These are phyloP conservation scores for Scaptomyza caliginosa DNA, from an alignment of 2,888 invertebrate genomes.

Conservation along the genomic window DNA sequence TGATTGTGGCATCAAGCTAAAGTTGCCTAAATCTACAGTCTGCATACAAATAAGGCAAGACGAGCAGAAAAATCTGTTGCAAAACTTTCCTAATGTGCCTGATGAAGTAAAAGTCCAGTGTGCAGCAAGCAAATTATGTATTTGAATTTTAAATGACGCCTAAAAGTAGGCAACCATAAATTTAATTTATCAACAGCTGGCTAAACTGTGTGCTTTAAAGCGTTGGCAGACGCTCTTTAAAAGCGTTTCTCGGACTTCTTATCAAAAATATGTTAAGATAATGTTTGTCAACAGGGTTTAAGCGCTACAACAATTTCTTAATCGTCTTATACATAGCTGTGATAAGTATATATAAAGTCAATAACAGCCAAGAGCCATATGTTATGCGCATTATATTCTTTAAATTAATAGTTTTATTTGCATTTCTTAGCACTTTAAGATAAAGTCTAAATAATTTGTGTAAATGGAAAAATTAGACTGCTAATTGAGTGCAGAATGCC, in stretches of 20 bases:
- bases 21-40: conserved; percentile 24
- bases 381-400: too few relatives aligned
- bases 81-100: conserved; percentile 53
- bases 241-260: too few relatives aligned
- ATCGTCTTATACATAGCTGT: too few relatives aligned
- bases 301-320: too few relatives aligned
- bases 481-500: conserved; percentile 32
- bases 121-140: conserved; percentile 30
- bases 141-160: conserved; percentile 64
- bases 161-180: conserved; percentile 47
- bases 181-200: conserved; percentile 23
- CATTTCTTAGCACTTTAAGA: neutral
- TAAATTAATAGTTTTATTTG: neutral
- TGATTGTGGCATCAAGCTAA: conserved; percentile 44
- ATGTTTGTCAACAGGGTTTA: too few relatives aligned
- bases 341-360: too few relatives aligned
- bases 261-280: too few relatives aligned
- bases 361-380: too few relatives aligned
- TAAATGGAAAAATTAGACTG: conserved; percentile 11
- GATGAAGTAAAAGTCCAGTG: conserved; percentile 50
- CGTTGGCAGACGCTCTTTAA: neutral
- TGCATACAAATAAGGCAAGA: conserved; percentile 57
- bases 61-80: conserved; percentile 21
- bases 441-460: conserved; percentile 5
- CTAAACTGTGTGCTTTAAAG: conserved; percentile 13